Evolutionary conservation across 2,113 vertebrate species (phyloP), one percentile per base, ranked within the genome.

Genomic region (Menura novaehollandiae): DNA sequence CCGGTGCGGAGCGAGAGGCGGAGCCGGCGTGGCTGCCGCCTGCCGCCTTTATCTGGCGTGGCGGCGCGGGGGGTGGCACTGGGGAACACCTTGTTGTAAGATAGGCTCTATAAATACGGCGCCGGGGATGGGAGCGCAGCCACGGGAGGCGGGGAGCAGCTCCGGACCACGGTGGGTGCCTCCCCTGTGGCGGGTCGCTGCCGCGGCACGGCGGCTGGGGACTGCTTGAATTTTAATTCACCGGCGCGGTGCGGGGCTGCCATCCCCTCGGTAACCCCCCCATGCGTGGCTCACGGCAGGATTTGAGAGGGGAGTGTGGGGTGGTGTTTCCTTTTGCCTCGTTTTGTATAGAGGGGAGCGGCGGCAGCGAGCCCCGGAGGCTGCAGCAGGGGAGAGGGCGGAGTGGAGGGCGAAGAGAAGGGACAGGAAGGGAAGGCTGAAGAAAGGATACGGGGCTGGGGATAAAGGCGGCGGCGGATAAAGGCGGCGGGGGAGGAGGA

Each of bases 51-150:
- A 97, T 98, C 97, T 52, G 55, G 8, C 67, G 84, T 66, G 80
- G 89, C 75, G 64, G 96, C 93, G 52, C 58, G 49, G 91, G 97
- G 97, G 97, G 95, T 94, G 98, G 98, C 97, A 78, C 96, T 92
- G 77, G 95, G 97, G 66, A 96, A 95, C 97, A 97, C 97, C 95
- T 97, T 90, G 74, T 27, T 85, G 56, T 59, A 27, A 84, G 88
- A 77, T 88, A 87, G 20, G 56, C 67, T 33, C 88, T 98, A 98
- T 98, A 98, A 98, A 98, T 97, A 96, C 95, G 9, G 93, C 80
- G 80, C 90, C 53, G 91, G 96, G 96, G 85, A 97, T 97, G 97
- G 94, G 97, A 95, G 92, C 49, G 41, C 91, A 63, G 95, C 63
- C 43, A 69, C 64, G 68, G 47, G 63, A 76, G 19, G 17, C 69